Percentiles rank a stretch among this genome's conserved stretches.
phyloP scores from a whole-genome alignment of 1,140 invertebrate species.

The Thrips palmi region DNA sequence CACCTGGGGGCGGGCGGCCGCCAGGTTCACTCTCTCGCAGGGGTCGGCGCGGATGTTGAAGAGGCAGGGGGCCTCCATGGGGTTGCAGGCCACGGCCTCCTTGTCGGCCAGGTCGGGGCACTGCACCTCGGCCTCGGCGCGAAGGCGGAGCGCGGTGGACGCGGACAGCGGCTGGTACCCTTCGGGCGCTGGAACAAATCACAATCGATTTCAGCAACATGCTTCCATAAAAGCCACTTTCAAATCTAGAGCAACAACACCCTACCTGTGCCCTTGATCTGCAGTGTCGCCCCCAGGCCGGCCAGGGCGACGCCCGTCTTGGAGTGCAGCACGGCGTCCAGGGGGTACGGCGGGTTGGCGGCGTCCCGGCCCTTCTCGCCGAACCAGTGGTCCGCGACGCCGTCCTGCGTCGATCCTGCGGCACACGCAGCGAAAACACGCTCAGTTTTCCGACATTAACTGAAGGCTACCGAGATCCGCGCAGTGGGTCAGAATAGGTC shows the following conservation, averaged over 20 bases:
- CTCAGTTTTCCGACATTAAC: no score
- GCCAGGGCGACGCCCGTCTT: conserved; percentile 26
- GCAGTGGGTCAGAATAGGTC: no score
- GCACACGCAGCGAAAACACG: no score
- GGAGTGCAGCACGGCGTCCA: conserved; percentile 28
- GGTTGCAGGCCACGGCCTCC: conserved; percentile 27
- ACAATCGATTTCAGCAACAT: neutral
- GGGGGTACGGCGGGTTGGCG: conserved; percentile 20
- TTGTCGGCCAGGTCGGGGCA: conserved; percentile 19
- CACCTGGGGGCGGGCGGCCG: conserved; percentile 24
- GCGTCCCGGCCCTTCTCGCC: conserved; percentile 29
- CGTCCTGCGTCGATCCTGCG: conserved; percentile 20
- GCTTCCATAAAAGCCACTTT: neutral
- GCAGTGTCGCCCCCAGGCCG: conserved; percentile 25
- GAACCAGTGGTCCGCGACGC: conserved; percentile 32
- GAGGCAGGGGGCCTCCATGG: conserved; percentile 38
- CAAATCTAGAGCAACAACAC: neutral
- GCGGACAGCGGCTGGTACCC: conserved; percentile 19
- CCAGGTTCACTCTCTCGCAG: conserved; percentile 55
- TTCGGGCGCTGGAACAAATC: neutral
- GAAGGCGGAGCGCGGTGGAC: conserved; percentile 21
- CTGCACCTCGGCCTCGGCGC: conserved; percentile 24
- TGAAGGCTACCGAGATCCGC: no score
- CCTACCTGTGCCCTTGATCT: conserved; percentile 17
- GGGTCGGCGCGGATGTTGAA: conserved; percentile 57